Evolutionary conservation across 53 echinoderm and acorn worm genomes (phyloP), one percentile per base, ranked within the genome.

Genomic region (Astropecten irregularis): DNA sequence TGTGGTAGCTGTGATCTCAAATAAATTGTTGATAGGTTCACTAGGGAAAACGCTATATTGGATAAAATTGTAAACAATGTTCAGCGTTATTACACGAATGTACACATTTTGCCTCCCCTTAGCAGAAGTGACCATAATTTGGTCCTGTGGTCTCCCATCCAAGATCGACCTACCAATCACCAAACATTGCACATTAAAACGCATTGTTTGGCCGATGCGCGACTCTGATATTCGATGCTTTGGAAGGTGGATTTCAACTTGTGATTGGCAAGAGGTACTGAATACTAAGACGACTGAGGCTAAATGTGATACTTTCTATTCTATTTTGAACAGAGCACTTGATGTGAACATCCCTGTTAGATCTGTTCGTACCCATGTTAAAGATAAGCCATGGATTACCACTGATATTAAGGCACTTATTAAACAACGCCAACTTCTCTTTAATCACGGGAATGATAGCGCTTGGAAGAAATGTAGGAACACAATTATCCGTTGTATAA

Each of bases 331-430:
- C 34, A 18, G 14, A 3, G 49, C 31, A 25, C 47, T 62, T 29
- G 32, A 66, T 22, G 37, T 25, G 2, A 32, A 14, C 6, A 36
- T 68, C 52, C 83, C 66, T 1, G 37, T 34, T 4, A 66, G 33
- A 21, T 22, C 39, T 31, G 37, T 37, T 36, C 66, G 37, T 16
- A 3, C 37, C 39, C 39, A 66, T 66, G 6, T 5, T 14, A 32
- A 66, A 66, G 66, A 66, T 21, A 83, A 83, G 30, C 83, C 83
- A 27, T 68, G 83, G 83, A 67, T 83, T 22, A 68, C 83, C 13
- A n/a, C 68, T 20, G 27, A 40, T 0, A 64, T 83, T 44, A 77
- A 77, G 33, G 48, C 59, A 3, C 50, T 77, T 7, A 77, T 77
- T 11, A 56, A 77, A 6, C 18, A 35, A 37, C 77, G 83, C 18